Evolutionary conservation across 2,797 vertebrate genomes (phyloP), one percentile per base, ranked within the genome.

Genomic region (Melanotaenia nigrans): DNA sequence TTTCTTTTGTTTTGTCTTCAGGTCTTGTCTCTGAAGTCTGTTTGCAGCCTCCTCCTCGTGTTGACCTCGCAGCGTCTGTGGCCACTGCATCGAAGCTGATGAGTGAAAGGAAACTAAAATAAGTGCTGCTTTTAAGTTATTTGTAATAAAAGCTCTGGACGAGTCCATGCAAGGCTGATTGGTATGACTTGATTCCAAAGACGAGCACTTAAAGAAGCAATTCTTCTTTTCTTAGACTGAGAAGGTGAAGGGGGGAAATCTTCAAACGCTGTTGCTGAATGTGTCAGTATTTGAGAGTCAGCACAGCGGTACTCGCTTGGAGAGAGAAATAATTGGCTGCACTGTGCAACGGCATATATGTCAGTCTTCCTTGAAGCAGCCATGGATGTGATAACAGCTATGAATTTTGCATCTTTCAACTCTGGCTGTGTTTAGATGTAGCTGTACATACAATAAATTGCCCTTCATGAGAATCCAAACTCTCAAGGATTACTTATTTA

Each of bases 281-380:
- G 76, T 92, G 85, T 91, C 90, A 89, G 88, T 78, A 73, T 88
- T 88, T 90, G 83, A 89, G 85, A 90, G 83, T 90, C 90, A 90
- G 87, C 86, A 84, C 86, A 83, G 81, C 86, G 79, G 76, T 24
- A 69, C 38, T 79, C 60, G 36, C 88, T 78, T 30, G 79, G 76
- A 83, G 70, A 75, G 56, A 75, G 81, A 92, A 92, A 92, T 93
- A 94, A 94, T 94, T 94, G 92, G 91, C 87, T 90, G 84, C 72
- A 86, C 86, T 80, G 88, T 85, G 87, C 59, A 55, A 79, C 89
- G 65, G 79, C 73, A 71, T 78, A 62, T 58, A 77, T 74, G 89
- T 91, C 92, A 91, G 86, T 82, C 79, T 79, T 86, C 62, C 76
- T 67, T 25, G 49, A 75, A 80, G 74, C 73, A 83, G 69, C 65